phyloP scores from a whole-genome alignment of 2,797 vertebrate genomes.

The Petrocephalus schoutedeni region DNA sequence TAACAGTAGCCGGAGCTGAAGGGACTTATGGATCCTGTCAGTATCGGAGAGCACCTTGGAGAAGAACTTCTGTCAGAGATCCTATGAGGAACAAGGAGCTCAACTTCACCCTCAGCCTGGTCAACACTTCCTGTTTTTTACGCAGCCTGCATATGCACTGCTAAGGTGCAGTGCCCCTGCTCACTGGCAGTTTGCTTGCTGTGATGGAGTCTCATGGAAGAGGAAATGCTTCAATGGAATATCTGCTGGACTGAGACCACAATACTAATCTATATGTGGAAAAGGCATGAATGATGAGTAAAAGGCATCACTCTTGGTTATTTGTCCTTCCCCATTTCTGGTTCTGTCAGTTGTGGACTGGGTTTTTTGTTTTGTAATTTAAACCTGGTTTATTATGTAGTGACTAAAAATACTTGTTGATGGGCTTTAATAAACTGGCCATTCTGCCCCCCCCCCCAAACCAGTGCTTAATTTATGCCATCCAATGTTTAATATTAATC shows the following conservation, averaged over 20 bases:
- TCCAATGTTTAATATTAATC: background rate
- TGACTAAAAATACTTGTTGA: background rate
- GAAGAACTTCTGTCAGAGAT: background rate
- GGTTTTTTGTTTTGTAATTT: background rate
- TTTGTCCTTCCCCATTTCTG: background rate
- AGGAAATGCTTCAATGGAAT: background rate
- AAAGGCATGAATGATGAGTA: background rate
- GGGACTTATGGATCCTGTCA: background rate
- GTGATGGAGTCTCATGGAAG: background rate
- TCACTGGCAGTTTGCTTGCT: background rate
- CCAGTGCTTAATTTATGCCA: background rate
- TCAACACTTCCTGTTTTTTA: background rate
- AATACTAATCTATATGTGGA: background rate
- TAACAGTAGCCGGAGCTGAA: slow-evolving; percentile 39
- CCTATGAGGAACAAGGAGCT: background rate
- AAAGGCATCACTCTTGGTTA: background rate
- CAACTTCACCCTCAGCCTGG: background rate
- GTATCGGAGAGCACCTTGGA: background rate
- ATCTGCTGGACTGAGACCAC: background rate
- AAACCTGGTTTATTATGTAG: background rate
- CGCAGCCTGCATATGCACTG: background rate
- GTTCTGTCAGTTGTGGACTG: background rate
- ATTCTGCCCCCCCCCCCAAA: background rate
- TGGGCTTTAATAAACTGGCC: background rate
- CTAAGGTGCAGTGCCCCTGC: background rate